These are phyloP conservation scores for Scortum barcoo DNA, from an alignment of 2,113 vertebrate genomes.

Conservation along the genomic window DNA sequence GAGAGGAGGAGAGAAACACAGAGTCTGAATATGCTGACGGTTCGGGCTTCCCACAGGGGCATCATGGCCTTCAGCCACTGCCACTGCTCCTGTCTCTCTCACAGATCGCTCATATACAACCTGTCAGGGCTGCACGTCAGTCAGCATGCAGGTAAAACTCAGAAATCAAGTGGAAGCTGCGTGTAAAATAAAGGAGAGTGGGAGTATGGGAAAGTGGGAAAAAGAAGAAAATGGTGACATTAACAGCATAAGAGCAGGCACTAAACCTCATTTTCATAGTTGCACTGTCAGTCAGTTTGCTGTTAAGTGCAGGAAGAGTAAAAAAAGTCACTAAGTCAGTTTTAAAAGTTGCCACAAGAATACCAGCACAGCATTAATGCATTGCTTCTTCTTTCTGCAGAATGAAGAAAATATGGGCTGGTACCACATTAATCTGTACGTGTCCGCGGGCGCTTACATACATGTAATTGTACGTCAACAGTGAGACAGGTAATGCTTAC, in stretches of 20 bases:
- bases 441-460: constrained; percentile 51
- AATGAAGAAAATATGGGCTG: constrained; percentile 15
- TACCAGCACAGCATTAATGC: neutral
- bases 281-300: neutral
- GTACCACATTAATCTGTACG: constrained; percentile 44
- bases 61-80: constrained; percentile 45
- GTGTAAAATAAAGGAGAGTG: neutral
- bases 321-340: neutral
- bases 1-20: constrained; percentile 8
- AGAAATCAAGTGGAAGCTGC: constrained; percentile 2
- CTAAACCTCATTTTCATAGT: neutral
- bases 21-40: constrained; percentile 46
- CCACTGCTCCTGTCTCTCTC: constrained; percentile 27
- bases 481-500: constrained; percentile 67
- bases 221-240: neutral
- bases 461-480: constrained; percentile 55
- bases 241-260: neutral
- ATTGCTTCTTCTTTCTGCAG: neutral
- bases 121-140: constrained; percentile 43
- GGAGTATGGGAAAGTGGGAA: neutral
- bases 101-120: constrained; percentile 62
- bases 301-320: neutral
- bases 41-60: constrained; percentile 45
- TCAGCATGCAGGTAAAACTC: constrained; percentile 10
- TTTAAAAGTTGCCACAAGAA: neutral